phyloP scores from a whole-genome alignment of 2,888 invertebrate species.

The Pachydiplax longipennis region DNA sequence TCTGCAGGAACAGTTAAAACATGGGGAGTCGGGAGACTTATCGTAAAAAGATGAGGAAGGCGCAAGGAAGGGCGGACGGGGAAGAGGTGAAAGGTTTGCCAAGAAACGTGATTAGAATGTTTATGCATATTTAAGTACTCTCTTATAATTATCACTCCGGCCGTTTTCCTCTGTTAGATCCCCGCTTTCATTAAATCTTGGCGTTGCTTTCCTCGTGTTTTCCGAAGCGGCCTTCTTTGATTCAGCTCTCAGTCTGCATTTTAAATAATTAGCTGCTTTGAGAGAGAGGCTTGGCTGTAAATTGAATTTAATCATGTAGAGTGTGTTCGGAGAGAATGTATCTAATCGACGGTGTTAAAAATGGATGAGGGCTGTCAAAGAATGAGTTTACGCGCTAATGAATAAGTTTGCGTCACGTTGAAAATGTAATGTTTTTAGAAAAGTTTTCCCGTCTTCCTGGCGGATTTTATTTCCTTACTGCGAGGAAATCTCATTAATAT shows the following conservation, averaged over 20 bases:
- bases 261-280: not conserved
- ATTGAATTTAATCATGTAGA: too few relatives aligned
- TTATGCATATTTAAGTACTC: slow-evolving; percentile 2
- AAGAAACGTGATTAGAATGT: not conserved
- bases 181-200: not conserved
- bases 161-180: not conserved
- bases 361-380: too few relatives aligned
- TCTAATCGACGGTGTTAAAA: too few relatives aligned
- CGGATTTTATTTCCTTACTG: too few relatives aligned
- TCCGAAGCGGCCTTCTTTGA: not conserved
- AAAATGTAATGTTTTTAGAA: too few relatives aligned
- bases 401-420: too few relatives aligned
- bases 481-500: too few relatives aligned
- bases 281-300: too few relatives aligned
- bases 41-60: not conserved
- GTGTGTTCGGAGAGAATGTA: too few relatives aligned
- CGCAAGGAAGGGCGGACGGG: not conserved
- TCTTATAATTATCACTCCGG: not conserved
- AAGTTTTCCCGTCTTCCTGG: too few relatives aligned
- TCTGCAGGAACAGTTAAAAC: not conserved
- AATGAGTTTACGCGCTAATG: too few relatives aligned
- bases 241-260: not conserved
- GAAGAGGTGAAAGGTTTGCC: not conserved
- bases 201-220: not conserved
- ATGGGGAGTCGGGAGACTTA: not conserved